Conservation (phyloP, 2,888 invertebrate species). For the Rapana venosa region DNA sequence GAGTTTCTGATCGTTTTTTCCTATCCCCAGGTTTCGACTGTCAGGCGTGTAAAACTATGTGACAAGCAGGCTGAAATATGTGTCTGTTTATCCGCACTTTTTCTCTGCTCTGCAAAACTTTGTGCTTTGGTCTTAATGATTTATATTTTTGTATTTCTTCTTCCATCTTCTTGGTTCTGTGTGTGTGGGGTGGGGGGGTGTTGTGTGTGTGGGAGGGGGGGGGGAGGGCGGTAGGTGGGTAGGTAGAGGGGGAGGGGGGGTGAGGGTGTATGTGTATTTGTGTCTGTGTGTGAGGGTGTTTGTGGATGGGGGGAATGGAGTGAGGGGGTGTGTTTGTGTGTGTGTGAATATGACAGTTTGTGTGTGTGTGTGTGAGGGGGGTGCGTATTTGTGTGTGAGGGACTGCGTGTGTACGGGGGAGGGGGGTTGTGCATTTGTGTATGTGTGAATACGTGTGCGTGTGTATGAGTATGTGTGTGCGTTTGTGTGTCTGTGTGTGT, state of each 20-base stretch:
- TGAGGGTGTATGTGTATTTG: too few relatives aligned
- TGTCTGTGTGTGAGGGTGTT: background rate
- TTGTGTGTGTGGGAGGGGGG: background rate
- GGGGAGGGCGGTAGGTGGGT: background rate
- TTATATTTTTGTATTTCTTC: background rate
- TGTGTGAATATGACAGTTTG: background rate
- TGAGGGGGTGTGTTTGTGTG: background rate
- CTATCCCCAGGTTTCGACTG: too few relatives aligned
- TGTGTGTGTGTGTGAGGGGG: background rate
- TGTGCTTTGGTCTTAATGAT: too few relatives aligned
- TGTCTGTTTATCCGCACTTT: too few relatives aligned
- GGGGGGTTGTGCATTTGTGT: background rate
- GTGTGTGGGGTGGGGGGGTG: background rate
- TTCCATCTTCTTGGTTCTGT: background rate
- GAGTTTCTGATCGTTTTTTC: too few relatives aligned
- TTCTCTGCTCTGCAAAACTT: too few relatives aligned
- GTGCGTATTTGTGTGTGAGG: constrained; percentile 10
- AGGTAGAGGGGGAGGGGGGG: background rate
- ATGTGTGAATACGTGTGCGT: too few relatives aligned
- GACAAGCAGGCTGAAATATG: too few relatives aligned
- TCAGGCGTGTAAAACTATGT: too few relatives aligned
- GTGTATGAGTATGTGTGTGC: too few relatives aligned
- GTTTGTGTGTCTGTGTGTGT: background rate
- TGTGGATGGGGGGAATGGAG: background rate
- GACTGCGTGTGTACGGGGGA: background rate